phyloP scores from a whole-genome alignment of 2,888 invertebrate species.

The Pseudolycoriella hygida region DNA sequence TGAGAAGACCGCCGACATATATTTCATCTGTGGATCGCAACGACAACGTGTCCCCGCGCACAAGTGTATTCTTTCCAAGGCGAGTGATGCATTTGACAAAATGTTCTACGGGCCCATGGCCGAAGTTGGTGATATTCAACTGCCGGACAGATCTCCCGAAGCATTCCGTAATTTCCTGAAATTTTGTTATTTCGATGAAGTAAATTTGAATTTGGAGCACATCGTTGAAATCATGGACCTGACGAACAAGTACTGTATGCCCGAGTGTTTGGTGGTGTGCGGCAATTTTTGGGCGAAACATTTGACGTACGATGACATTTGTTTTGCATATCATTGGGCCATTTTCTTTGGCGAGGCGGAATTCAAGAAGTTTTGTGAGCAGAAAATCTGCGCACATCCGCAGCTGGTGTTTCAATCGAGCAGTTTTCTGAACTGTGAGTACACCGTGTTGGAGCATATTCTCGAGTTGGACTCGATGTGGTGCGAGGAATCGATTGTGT shows the following conservation, averaged over 20 bases:
- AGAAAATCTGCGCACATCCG: slow-evolving; percentile 1
- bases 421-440: not conserved
- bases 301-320: too few relatives aligned
- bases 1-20: not conserved
- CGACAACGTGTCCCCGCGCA: slow-evolving; percentile 1
- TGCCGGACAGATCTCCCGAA: not conserved
- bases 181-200: slow-evolving; percentile 2
- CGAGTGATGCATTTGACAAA: slow-evolving; percentile 1
- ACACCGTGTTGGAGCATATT: not conserved
- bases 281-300: too few relatives aligned
- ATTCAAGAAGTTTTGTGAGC: slow-evolving; percentile 3
- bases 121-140: not conserved
- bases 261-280: too few relatives aligned
- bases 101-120: slow-evolving; percentile 3
- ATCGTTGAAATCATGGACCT: too few relatives aligned
- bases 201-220: not conserved
- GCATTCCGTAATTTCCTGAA: not conserved
- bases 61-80: slow-evolving; percentile 1
- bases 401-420: slow-evolving; percentile 1
- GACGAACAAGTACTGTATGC: too few relatives aligned
- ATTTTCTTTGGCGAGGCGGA: too few relatives aligned
- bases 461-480: not conserved
- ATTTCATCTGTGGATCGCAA: not conserved
- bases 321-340: too few relatives aligned
- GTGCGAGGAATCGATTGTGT: slow-evolving; percentile 1